A percentile compares a stretch with the other conserved stretches of the same genome.
These are phyloP conservation scores for Phocoena phocoena DNA, from an alignment of 2,113 vertebrate species.

Conservation along the genomic window DNA sequence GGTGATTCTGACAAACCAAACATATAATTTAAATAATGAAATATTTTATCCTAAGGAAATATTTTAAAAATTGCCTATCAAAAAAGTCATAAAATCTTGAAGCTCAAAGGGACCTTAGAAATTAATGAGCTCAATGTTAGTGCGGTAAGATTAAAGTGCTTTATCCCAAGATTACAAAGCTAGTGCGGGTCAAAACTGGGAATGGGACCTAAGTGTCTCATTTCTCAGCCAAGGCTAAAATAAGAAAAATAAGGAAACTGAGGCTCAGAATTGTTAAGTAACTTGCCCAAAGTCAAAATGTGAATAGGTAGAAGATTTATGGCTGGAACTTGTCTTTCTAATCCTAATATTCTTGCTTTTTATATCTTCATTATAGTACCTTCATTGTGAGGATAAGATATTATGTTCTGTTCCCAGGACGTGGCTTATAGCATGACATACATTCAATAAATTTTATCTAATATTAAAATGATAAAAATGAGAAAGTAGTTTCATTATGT, in stretches of 20 bases:
- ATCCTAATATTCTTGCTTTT: background rate
- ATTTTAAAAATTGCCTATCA: slow-evolving; percentile 48
- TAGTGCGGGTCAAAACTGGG: background rate
- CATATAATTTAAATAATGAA: slow-evolving; percentile 41
- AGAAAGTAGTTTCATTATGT: background rate
- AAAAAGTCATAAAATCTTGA: slow-evolving; percentile 31
- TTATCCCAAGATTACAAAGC: background rate
- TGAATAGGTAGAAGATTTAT: background rate
- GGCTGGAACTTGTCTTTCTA: background rate
- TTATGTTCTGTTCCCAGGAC: background rate
- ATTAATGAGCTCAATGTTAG: background rate
- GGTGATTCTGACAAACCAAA: background rate
- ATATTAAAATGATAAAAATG: background rate
- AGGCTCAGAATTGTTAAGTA: background rate
- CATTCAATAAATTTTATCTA: background rate
- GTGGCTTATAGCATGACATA: background rate
- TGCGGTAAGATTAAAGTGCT: background rate
- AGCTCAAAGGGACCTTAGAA: background rate
- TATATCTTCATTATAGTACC: background rate
- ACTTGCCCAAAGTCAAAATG: background rate
- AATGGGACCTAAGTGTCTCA: background rate
- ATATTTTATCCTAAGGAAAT: slow-evolving; percentile 34
- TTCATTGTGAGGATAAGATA: background rate
- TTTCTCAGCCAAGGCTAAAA: background rate
- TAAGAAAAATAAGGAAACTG: background rate